phyloP scores from a whole-genome alignment of 2,113 vertebrate genomes.

The Oriolus oriolus region DNA sequence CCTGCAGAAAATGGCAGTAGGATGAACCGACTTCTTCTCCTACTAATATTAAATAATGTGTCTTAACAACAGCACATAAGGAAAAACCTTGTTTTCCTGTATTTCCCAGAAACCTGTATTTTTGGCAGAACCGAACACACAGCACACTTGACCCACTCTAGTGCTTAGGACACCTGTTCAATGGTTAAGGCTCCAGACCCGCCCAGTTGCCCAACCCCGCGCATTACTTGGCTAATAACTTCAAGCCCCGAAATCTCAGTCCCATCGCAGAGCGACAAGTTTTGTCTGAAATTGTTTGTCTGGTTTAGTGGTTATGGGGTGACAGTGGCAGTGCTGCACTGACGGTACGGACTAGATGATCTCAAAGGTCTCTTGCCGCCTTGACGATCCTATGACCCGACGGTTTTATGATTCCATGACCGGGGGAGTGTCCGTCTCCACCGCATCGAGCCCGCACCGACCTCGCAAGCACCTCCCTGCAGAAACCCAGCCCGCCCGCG shows the following conservation, averaged over 20 bases:
- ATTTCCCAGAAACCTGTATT: background rate
- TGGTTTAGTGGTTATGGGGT: background rate
- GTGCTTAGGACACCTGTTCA: background rate
- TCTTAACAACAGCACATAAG: background rate
- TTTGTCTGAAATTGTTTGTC: background rate
- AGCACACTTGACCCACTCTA: background rate
- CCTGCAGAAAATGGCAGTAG: background rate
- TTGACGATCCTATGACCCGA: background rate
- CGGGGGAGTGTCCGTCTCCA: fast-evolving
- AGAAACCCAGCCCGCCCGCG: background rate
- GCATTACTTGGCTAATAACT: background rate
- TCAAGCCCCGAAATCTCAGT: background rate
- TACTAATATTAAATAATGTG: background rate
- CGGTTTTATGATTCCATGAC: fast-evolving
- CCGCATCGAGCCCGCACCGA: no score
- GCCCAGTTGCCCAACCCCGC: fast-evolving
- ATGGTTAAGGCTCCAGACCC: background rate
- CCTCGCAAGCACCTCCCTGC: no score
- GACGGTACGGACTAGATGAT: background rate
- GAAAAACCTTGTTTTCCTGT: background rate
- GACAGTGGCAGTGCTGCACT: background rate
- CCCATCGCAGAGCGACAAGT: fast-evolving
- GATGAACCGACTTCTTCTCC: fast-evolving
- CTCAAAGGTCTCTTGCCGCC: background rate
- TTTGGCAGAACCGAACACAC: background rate